Base-by-base conservation (phyloP, 2,797 vertebrate species). In the Etheostoma nigrum region DNA sequence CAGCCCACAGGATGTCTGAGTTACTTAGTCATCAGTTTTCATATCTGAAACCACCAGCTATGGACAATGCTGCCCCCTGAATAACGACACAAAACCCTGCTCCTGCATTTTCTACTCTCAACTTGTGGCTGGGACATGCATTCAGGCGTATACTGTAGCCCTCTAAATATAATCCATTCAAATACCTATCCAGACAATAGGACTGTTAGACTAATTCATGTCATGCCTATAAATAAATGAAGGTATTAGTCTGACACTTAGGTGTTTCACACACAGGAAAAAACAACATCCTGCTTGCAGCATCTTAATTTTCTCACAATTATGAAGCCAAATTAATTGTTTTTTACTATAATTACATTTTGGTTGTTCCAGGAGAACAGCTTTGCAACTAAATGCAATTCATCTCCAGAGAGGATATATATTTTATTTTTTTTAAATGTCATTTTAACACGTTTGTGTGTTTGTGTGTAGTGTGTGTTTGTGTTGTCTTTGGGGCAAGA, bases 161-260 rank as follows among this genome's bases (percentile, higher is more conserved):
- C 65, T 68, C 70, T 78, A 64, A 64, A 81, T 64, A 82, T 76
- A 88, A 91, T 88, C 87, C 81, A 84, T 74, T 76, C 68, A 79
- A 82, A 88, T 69, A 77, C 76, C 74, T 59, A 88, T 84, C 74
- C 84, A 86, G 78, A 89, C 82, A 84, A 76, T 52, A 74, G 76
- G 25, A 85, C 78, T 67, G 82, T 87, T 89, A 84, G 76, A 86
- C 88, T 89, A 91, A 91, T 90, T 88, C 82, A 86, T 84, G 82
- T 81, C 81, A 74, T 51, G 76, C 45, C 57, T 83, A 71, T 84
- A 81, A 90, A 88, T 73, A 72, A 81, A 87, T 86, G 81, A 75
- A 70, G 69, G 81, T 72, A 89, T 91, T 82, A 83, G 65, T 74
- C 70, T 81, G 86, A 89, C 81, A 86, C 77, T 76, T 67, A 70